Evolutionary conservation across 1,140 invertebrate species (phyloP), one percentile per base, ranked within the genome.

Genomic region (Drosophila paulistorum): DNA sequence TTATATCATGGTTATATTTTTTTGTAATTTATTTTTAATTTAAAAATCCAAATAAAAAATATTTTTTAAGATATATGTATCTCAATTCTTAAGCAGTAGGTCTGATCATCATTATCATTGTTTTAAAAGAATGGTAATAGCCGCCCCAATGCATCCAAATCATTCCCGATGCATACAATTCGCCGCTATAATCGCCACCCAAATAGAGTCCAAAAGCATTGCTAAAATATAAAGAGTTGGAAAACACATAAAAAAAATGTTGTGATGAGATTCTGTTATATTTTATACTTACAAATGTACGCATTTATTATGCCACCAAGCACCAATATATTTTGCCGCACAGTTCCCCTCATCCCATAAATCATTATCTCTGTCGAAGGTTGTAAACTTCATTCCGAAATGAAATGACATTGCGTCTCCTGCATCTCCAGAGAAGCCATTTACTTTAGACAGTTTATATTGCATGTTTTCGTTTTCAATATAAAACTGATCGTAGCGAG

Each of bases 31-130:
- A 30, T 30, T 30, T 30, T 30, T 30, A 6, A 7, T 30, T 30
- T 30, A 26, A 26, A 26, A 26, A 26, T 4, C 2, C 23, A 26
- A 26, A 26, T 26, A 26, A 26, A 0, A 26, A 26, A 26, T 26
- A 26, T 4, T 26, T 26, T 26, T 26, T n/a, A n/a, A n/a, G 4
- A 1, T 17, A 26, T 26, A 26, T 26, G 23, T 26, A 26, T 26
- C 23, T 9, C 1, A 42, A 42, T 3, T 41, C 13, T 13, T 4
- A 10, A 5, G 11, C 13, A n/a, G 13, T 63, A 11, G 60, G 60
- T 14, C 60, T 39, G 6, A 48, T 13, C 60, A 63, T 63, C 41
- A 63, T 63, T 14, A 30, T 41, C 7, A 63, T 63, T 45, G n/a
- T 3, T 33, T 63, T 63, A 4, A 17, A 11, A 0, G 60, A 33